Conservation (phyloP, 2,797 vertebrate species). For the Coccyzus lansbergi region DNA sequence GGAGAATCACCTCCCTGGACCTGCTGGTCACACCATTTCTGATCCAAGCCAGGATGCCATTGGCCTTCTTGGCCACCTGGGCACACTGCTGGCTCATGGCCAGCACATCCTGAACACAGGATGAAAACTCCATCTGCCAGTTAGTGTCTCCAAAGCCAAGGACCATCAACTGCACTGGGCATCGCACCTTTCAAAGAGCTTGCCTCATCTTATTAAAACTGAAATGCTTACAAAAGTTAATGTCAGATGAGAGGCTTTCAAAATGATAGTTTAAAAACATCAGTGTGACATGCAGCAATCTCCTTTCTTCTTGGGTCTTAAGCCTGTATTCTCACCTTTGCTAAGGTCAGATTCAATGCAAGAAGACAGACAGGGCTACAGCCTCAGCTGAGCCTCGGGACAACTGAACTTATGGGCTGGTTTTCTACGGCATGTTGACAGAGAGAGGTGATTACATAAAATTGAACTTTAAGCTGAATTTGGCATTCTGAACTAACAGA, state of each 20-base stretch:
- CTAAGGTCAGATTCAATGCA: neutral
- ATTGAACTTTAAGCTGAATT: conserved; percentile 38
- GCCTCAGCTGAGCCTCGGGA: conserved; percentile 1
- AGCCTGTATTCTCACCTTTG: neutral
- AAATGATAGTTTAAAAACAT: neutral
- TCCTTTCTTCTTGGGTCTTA: neutral
- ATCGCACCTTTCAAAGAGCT: neutral
- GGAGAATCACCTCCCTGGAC: too few relatives aligned
- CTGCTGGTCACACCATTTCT: too few relatives aligned
- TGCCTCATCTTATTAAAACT: neutral
- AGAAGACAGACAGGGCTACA: neutral
- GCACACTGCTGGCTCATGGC: too few relatives aligned
- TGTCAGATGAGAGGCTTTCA: neutral
- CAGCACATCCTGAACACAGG: too few relatives aligned
- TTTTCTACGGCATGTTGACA: neutral
- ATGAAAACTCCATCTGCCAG: neutral
- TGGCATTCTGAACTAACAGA: neutral
- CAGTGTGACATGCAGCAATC: neutral
- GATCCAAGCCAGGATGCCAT: too few relatives aligned
- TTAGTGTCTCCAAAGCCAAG: neutral
- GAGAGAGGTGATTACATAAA: neutral
- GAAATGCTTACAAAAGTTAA: neutral
- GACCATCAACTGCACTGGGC: neutral
- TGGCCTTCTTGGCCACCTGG: too few relatives aligned
- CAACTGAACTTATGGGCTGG: neutral